Evolutionary conservation across 64 coral and sea anemone species (phyloP), one percentile per base, ranked within the genome.

Genomic region (Astreopora myriophthalma): DNA sequence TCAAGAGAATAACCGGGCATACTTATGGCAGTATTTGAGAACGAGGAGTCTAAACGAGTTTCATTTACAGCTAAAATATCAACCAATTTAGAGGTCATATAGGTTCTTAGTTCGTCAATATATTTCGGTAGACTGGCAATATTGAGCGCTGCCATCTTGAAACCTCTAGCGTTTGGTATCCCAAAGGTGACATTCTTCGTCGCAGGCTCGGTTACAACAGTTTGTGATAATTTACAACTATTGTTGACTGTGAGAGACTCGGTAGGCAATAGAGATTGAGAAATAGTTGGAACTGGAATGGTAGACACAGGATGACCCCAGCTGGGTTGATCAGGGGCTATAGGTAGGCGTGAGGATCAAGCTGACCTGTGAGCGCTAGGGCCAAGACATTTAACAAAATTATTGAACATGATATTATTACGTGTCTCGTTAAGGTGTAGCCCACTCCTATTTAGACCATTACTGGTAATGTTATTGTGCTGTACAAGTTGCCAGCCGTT

Each of bases 401-500:
- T 62, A n/a, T 62, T 62, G 16, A 62, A 62, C 13, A 62, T 14
- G 22, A 62, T n/a, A 62, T 62, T 62, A 62, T 62, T 74, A 40
- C 71, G 8, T 74, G 3, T 35, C 20, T 74, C 37, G 3, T 35
- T 74, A 3, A 27, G n/a, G 0, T 51, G 76, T 29, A 80, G 76
- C 20, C 34, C 76, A 52, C 52, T 80, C 52, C 13, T 80, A 80
- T 80, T 80, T 51, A 80, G 76, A 24, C 30, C 9, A 51, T 48
- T 60, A 24, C 1, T 8, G 4, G 76, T 17, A 80, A 80, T 51
- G 76, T 49, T 80, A 31, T 48, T 48, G 12, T 80, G 40, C 22
- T 26, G 76, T 13, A 80, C 76, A 80, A 80, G 52, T 80, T 80
- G 42, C 76, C 76, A 51, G 29, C 42, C 6, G 76, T 80, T 80